Percentiles rank a stretch among this genome's conserved stretches.
Conservation (phyloP, 2,113 vertebrate species). For the Riparia riparia region DNA sequence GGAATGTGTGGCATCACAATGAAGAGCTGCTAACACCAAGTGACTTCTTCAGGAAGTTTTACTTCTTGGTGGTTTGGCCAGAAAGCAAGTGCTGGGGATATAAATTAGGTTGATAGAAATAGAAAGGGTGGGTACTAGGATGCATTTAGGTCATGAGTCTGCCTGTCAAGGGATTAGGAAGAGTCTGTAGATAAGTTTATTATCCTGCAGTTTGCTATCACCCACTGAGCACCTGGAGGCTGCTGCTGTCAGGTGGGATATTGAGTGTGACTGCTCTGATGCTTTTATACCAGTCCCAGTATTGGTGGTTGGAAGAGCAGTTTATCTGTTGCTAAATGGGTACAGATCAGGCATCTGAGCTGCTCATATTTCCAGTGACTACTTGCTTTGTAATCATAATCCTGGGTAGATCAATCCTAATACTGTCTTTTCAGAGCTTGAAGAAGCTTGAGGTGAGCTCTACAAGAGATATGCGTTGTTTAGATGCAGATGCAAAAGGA, state of each 20-base stretch:
- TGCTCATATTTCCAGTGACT: neutral
- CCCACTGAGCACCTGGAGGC: neutral
- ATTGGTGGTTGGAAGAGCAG: fast-evolving
- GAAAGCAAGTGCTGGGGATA: neutral
- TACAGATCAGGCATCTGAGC: fast-evolving
- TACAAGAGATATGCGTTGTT: neutral
- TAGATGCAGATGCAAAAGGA: fast-evolving
- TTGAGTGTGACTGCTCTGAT: neutral
- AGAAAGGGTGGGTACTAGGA: neutral
- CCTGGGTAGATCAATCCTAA: neutral
- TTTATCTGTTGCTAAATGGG: neutral
- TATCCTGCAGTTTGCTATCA: neutral
- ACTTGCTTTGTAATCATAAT: neutral
- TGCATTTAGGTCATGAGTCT: neutral
- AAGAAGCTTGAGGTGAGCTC: neutral
- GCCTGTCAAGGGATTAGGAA: neutral
- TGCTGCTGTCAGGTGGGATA: neutral
- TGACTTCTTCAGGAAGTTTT: neutral
- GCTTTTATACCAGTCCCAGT: neutral
- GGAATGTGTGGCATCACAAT: neutral
- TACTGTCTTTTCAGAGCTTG: neutral
- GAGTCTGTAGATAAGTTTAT: neutral
- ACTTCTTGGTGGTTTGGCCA: neutral
- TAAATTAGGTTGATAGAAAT: neutral
- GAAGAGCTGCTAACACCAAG: neutral